phyloP scores from a whole-genome alignment of 2,113 vertebrate genomes.

The Indicator maculatus region DNA sequence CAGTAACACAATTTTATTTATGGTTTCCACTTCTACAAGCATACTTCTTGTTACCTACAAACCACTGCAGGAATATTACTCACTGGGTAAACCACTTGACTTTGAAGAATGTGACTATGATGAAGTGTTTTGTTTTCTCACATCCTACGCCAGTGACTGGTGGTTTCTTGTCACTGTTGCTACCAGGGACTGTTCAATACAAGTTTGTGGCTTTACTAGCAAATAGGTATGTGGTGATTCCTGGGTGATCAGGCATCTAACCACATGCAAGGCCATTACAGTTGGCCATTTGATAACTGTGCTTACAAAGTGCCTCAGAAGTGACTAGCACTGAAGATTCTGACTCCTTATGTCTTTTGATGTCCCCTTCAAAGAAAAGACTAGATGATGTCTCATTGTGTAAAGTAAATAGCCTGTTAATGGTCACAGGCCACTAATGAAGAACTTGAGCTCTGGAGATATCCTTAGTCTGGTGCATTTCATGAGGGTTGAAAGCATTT shows the following conservation, averaged over 20 bases:
- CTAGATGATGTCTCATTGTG: neutral
- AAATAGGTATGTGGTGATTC: neutral
- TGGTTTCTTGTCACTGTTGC: neutral
- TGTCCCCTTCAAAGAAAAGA: slow-evolving; percentile 10
- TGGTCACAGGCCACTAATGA: neutral
- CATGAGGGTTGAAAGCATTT: neutral
- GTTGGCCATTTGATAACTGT: neutral
- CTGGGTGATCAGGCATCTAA: neutral
- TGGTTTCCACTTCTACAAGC: neutral
- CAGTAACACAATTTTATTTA: neutral
- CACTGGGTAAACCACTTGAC: neutral
- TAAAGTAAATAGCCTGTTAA: neutral
- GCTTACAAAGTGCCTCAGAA: neutral
- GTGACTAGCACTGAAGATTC: neutral
- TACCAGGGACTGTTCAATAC: neutral
- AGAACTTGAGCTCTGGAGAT: neutral
- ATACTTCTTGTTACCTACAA: neutral
- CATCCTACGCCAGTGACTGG: slow-evolving; percentile 3
- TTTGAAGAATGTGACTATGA: slow-evolving; percentile 25
- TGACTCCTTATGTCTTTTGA: neutral
- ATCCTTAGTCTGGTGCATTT: neutral
- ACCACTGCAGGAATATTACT: slow-evolving; percentile 27
- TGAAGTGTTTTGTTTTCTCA: slow-evolving; percentile 20
- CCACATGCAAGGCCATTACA: neutral
- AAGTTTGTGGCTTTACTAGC: neutral